Evolutionary conservation across 2,888 invertebrate species (phyloP), one percentile per base, ranked within the genome.

Genomic region (Asteroscopus sphinx): DNA sequence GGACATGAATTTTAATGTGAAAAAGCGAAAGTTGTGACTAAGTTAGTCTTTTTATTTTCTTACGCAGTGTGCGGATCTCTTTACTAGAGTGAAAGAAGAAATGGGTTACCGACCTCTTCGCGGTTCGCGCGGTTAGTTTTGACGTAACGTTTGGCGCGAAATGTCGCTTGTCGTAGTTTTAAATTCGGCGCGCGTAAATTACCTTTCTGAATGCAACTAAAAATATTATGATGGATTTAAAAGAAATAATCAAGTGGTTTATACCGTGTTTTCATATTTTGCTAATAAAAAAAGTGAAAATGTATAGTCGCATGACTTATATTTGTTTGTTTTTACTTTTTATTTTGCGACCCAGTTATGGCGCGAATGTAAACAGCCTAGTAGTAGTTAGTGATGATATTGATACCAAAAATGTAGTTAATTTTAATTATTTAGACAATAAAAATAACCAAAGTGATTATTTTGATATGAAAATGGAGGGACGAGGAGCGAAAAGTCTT

Each of bases 241-340:
- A 88, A 80, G 94, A 94, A 64, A 90, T 94, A 30, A 94, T 94
- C 39, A 94, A 91, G 77, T 94, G 94, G 93, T 93, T 93, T 47
- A 90, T 93, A 65, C 93, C 92, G 55, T 93, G 93, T 79, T 91
- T 93, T 64, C 91, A 91, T 70, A 85, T 91, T 51, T 79, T 93
- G 76, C 85, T 85, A 81, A 46, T 68, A 36, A 68, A 72, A 61
- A 76, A 75, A 58, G 62, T 67, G 45, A 88, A 83, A 82, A 85
- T 83, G 76, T 79, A 77, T 46, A 33, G 66, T 13, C 69, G 71
- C 41, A 70, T 87, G 80, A 84, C 73, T 62, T 76, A 80, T 15
- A 52, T 90, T 41, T 86, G 77, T 86, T 84, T 90, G 63, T 85
- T 90, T 85, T 87, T 91, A 78, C 77, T 90, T 86, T 87, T 89